These are phyloP conservation scores for Campoletis sonorensis DNA, from an alignment of 1,140 invertebrate species.

Conservation along the genomic window DNA sequence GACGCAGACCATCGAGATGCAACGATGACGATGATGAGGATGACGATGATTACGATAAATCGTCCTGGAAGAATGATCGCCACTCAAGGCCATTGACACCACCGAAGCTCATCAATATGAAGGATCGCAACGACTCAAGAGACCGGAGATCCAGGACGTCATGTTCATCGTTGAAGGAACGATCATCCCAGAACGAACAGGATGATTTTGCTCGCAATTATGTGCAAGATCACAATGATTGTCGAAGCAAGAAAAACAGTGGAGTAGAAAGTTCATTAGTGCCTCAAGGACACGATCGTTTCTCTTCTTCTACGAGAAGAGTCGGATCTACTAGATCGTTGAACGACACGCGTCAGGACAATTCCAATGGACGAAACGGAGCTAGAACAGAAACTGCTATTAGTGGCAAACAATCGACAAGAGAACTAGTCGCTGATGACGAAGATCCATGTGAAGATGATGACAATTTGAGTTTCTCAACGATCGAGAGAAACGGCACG, in stretches of 20 bases:
- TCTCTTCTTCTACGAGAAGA: slow-evolving; percentile 40
- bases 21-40: slow-evolving; percentile 43
- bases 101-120: slow-evolving; percentile 49
- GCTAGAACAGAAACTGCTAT: slow-evolving; percentile 41
- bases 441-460: slow-evolving; percentile 33
- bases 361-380: slow-evolving; percentile 54
- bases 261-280: not conserved
- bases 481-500: slow-evolving; percentile 61
- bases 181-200: not conserved
- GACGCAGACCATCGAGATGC: slow-evolving; percentile 26
- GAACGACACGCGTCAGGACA: slow-evolving; percentile 59
- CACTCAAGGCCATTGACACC: slow-evolving; percentile 69
- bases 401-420: not conserved
- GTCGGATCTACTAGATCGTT: slow-evolving; percentile 66
- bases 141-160: slow-evolving; percentile 22
- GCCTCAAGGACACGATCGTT: slow-evolving; percentile 30
- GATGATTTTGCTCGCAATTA: slow-evolving; percentile 42
- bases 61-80: slow-evolving; percentile 51
- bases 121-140: slow-evolving; percentile 45
- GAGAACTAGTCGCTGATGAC: not conserved
- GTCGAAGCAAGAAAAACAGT: slow-evolving; percentile 14
- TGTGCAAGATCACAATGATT: slow-evolving; percentile 34
- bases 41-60: slow-evolving; percentile 42
- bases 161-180: slow-evolving; percentile 34
- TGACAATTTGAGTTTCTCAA: slow-evolving; percentile 48